These are phyloP conservation scores for Portunus trituberculatus DNA, from an alignment of 1,140 invertebrate species.

Conservation along the genomic window DNA sequence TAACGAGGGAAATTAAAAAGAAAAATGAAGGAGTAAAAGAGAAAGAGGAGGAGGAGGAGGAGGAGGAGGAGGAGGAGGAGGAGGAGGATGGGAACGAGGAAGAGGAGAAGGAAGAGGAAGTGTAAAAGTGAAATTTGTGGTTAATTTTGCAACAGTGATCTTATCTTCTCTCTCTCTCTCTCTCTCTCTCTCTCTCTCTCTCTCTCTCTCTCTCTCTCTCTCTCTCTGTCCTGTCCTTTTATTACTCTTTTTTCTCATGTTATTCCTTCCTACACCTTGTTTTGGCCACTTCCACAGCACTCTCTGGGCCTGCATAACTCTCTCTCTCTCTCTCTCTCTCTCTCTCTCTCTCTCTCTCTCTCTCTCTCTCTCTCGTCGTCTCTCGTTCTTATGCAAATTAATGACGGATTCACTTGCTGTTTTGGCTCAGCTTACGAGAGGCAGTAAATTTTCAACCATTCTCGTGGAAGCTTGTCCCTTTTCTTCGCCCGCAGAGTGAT, in stretches of 20 bases:
- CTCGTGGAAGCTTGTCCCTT: neutral
- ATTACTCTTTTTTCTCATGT: neutral
- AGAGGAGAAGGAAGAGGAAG: neutral
- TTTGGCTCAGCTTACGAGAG: neutral
- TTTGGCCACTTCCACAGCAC: neutral
- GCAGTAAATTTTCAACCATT: neutral
- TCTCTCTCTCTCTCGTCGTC: constrained; percentile 30
- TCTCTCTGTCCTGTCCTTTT: neutral
- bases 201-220: neutral
- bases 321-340: constrained; percentile 44
- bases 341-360: constrained; percentile 35
- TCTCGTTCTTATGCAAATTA: constrained; percentile 31
- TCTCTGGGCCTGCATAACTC: neutral
- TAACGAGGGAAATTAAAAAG: neutral
- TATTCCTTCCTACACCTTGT: neutral
- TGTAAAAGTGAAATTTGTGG: neutral
- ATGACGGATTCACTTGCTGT: constrained; percentile 1
- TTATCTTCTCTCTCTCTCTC: neutral
- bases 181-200: neutral
- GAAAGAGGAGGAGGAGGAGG: neutral
- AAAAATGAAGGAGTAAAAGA: neutral
- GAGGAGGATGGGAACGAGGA: neutral
- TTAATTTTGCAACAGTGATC: neutral
- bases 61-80: neutral
- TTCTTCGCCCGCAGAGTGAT: neutral